A percentile compares a stretch with the other conserved stretches of the same genome.
phyloP scores from a whole-genome alignment of 1,140 invertebrate species.

The Linepithema humile region DNA sequence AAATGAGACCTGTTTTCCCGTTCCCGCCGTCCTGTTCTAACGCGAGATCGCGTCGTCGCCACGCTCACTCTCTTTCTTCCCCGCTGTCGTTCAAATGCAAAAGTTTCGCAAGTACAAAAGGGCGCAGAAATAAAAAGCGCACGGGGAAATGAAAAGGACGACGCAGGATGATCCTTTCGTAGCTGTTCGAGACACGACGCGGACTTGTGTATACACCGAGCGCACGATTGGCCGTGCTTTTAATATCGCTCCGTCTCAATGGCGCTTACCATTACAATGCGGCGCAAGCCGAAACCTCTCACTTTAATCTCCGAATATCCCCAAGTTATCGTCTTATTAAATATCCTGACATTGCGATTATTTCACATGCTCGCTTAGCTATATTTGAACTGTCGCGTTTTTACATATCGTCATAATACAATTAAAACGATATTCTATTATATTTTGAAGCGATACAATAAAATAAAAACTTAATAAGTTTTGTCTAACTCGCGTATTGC shows the following conservation, averaged over 20 bases:
- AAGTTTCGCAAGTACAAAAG: slow-evolving; percentile 77
- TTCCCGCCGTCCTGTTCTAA: slow-evolving; percentile 55
- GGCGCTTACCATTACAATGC: slow-evolving; percentile 48
- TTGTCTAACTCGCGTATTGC: not conserved
- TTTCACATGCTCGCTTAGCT: not conserved
- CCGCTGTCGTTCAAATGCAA: slow-evolving; percentile 71
- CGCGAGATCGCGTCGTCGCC: slow-evolving; percentile 27
- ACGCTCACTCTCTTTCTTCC: slow-evolving; percentile 19
- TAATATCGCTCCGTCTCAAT: slow-evolving; percentile 21
- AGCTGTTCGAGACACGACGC: slow-evolving; percentile 38
- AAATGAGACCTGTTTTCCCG: slow-evolving; percentile 62
- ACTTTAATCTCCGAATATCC: slow-evolving; percentile 24
- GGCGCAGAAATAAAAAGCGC: slow-evolving; percentile 66
- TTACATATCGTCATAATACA: not conserved
- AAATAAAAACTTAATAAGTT: not conserved
- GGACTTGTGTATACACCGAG: not conserved
- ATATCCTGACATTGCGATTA: not conserved
- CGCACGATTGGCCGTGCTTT: slow-evolving; percentile 23
- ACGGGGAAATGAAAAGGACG: slow-evolving; percentile 59
- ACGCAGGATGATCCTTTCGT: slow-evolving; percentile 68
- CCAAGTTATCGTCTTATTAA: slow-evolving; percentile 43
- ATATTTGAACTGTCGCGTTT: slow-evolving; percentile 8
- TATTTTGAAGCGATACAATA: not conserved
- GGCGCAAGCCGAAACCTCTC: slow-evolving; percentile 7
- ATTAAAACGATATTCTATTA: not conserved